A percentile compares a stretch with the other conserved stretches of the same genome.
These are phyloP conservation scores for Chalcosyrphus nemorum DNA, from an alignment of 2,888 invertebrate genomes.

Conservation along the genomic window DNA sequence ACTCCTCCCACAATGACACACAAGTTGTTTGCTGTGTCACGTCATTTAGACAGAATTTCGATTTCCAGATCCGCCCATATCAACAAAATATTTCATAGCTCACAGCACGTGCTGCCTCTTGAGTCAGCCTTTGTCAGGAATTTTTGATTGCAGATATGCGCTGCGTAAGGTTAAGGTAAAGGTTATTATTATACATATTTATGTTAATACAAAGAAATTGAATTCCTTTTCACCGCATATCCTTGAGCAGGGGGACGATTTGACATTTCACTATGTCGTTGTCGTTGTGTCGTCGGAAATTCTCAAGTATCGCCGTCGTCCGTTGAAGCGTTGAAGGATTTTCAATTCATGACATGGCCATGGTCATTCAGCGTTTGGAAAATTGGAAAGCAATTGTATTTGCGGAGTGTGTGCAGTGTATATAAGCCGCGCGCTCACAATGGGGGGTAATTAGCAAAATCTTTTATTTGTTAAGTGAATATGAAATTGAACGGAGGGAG, in stretches of 20 bases:
- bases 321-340: slow-evolving; percentile 34
- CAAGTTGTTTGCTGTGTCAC: slow-evolving; percentile 53
- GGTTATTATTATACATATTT: slow-evolving; percentile 36
- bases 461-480: slow-evolving; percentile 57
- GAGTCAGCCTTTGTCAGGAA: slow-evolving; percentile 40
- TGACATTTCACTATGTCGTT: slow-evolving; percentile 58
- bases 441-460: slow-evolving; percentile 69
- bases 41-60: slow-evolving; percentile 45
- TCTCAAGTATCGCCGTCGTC: slow-evolving; percentile 51
- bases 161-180: slow-evolving; percentile 18
- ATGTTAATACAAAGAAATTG: slow-evolving; percentile 52
- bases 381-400: slow-evolving; percentile 53
- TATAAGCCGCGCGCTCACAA: slow-evolving; percentile 39
- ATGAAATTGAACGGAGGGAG: background rate
- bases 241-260: slow-evolving; percentile 26
- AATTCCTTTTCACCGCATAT: slow-evolving; percentile 32
- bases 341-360: slow-evolving; percentile 59
- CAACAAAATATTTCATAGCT: slow-evolving; percentile 26
- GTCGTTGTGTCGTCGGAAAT: slow-evolving; percentile 29
- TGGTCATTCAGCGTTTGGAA: slow-evolving; percentile 53
- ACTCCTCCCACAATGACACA: background rate
- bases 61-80: slow-evolving; percentile 31
- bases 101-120: slow-evolving; percentile 65
- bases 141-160: slow-evolving; percentile 54
- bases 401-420: slow-evolving; percentile 48